Evolutionary conservation across 2,113 vertebrate genomes (phyloP).

Genomic region (Zosterops hypoxanthus): DNA sequence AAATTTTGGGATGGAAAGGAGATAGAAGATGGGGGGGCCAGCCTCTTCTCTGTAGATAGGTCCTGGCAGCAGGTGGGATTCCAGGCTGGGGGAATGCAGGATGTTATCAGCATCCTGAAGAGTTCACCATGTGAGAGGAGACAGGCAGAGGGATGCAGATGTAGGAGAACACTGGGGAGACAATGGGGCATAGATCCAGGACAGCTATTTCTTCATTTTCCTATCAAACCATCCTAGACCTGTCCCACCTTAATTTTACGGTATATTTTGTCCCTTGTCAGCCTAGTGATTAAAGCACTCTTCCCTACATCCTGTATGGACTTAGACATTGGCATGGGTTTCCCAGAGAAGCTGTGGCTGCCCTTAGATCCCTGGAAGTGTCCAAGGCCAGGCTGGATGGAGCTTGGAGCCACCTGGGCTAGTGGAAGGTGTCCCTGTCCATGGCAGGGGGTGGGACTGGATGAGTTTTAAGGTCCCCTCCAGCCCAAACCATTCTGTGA

Average conservation of each 20-base stretch:
- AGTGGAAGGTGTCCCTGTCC: neutral
- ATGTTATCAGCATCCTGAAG: neutral
- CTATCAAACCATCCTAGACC: too few species aligned
- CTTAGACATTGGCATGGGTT: neutral
- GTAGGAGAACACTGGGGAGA: neutral
- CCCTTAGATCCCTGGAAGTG: neutral
- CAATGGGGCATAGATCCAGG: neutral
- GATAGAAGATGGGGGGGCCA: neutral
- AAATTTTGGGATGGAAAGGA: neutral
- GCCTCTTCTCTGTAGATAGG: rapidly evolving
- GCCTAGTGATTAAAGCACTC: neutral
- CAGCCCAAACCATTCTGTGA: neutral
- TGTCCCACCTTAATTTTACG: neutral
- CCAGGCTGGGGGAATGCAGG: neutral
- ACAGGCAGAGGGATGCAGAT: neutral
- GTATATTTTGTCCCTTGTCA: neutral
- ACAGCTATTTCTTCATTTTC: neutral
- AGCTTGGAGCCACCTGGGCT: rapidly evolving
- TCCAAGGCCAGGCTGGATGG: neutral
- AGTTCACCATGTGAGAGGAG: neutral
- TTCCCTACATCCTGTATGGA: neutral
- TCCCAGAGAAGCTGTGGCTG: neutral
- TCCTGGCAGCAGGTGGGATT: neutral
- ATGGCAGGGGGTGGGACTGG: rapidly evolving
- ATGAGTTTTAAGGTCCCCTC: neutral